These are phyloP conservation scores for Procavia capensis DNA, from an alignment of 2,113 vertebrate species.

Conservation along the genomic window DNA sequence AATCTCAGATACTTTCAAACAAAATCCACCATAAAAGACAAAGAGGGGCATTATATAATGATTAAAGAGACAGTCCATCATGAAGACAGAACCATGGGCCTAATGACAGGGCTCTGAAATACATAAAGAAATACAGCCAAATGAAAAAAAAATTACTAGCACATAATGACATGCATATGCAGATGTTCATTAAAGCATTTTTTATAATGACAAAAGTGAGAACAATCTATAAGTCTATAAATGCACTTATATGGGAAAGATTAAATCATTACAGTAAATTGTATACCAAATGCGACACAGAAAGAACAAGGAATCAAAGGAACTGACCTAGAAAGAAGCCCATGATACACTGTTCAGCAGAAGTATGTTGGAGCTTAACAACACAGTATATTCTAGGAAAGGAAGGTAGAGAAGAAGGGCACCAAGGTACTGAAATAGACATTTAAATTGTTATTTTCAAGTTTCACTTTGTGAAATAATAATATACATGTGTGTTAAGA, in stretches of 20 bases:
- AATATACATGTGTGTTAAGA: background rate
- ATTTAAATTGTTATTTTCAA: background rate
- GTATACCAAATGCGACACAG: too few relatives aligned
- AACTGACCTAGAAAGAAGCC: background rate
- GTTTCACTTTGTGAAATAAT: background rate
- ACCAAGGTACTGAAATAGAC: background rate
- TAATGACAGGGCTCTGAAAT: too few relatives aligned
- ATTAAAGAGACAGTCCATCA: too few relatives aligned
- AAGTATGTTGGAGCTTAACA: background rate
- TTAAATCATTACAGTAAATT: background rate
- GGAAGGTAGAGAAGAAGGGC: background rate
- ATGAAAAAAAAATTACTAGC: background rate
- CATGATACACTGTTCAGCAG: background rate
- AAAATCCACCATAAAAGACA: too few relatives aligned
- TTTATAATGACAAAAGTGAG: background rate
- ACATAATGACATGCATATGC: background rate
- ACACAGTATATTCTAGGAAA: too few relatives aligned
- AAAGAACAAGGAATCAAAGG: background rate
- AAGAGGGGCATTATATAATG: too few relatives aligned
- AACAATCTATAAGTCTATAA: too few relatives aligned
- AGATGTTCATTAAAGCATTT: background rate
- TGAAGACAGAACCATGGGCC: too few relatives aligned
- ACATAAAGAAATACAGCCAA: background rate
- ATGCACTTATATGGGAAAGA: background rate
- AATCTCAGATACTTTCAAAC: too few relatives aligned